Base-by-base conservation (phyloP, 1,140 invertebrate genomes). In the Tetranychus cinnabarinus region DNA sequence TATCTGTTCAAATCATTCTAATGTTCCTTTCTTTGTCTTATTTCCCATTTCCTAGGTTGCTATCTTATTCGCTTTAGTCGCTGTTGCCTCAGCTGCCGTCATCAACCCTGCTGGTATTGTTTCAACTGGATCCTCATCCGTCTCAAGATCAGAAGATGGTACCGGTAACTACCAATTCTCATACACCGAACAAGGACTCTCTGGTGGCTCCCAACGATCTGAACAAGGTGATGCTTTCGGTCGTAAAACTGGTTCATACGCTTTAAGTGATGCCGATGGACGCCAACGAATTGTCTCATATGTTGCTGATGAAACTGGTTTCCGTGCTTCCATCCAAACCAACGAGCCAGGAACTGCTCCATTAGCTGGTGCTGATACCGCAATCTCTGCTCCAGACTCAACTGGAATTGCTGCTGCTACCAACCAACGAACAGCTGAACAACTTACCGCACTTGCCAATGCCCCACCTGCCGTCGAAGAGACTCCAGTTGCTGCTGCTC, bases 141-240 rank as follows among this genome's bases (percentile, higher is more conserved):
- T 36, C 5, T 45, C 31, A 31, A 59, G 57, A 48, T 13, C 37
- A 12, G 31, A 59, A 48, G 57, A 59, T 59, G 57, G 23, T n/a
- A 23, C 34, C 1, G 55, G 55, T 31, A 56, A 56, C 10, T 56
- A 56, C n/a, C 34, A 35, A 36, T 56, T 56, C 34, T 31, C 55
- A 12, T 56, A 56, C 36, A 35, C 15, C 12, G 55, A 56, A 56
- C 55, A 56, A 56, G 55, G 55, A 35, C n/a, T 33, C 23, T 31
- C 50, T 6, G 68, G 77, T 62, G 55, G 55, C 10, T 35, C 55
- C 10, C 33, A 15, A 37, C 60, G 67, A 13, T 33, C 31, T 7
- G 67, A 68, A 55, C 42, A 56, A 0, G 67, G 65, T 36, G 66
- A 68, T 52, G 67, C 59, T 31, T 52, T 59, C 34, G 67, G 67